Base-by-base conservation (phyloP, 2,888 invertebrate species). In the Zaprionus lineosus region DNA sequence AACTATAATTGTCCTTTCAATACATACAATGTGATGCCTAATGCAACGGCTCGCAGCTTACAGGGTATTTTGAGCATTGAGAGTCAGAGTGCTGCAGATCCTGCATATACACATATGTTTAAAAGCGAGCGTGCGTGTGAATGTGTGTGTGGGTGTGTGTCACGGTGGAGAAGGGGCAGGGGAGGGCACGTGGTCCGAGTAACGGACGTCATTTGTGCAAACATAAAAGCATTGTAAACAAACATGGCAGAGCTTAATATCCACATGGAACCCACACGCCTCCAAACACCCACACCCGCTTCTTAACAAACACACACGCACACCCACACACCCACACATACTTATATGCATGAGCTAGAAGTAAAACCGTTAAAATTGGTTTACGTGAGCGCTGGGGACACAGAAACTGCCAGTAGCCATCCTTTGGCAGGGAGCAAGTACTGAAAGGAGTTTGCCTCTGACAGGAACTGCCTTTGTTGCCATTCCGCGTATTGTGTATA, bases 151-250 rank as follows among this genome's bases (percentile, higher is more conserved):
- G 12, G 16, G 3, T n/a, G 21, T 6, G 12, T 6, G 11, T 6
- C 6, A 21, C 21, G 8, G 28, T 9, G 9, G 16, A 16, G 36
- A 8, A 21, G 31, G 21, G 1, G n/a, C 18, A 40, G 36, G 40
- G 28, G 39, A 34, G 29, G 40, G 48, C 47, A 48, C 70, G 50
- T 57, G 48, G 69, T 69, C 74, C 74, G 39, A 74, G 70, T 16
- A 41, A 40, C 74, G 58, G 61, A 67, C 73, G 73, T 62, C 67
- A 84, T 86, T 86, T 81, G 85, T 70, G 81, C 85, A 81, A 86
- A 81, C 83, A 81, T 74, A 84, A 84, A 86, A 86, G 82, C 86
- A 81, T 77, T 81, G 85, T 81, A 86, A 81, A 86, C 86, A 81
- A 81, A 86, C 85, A 84, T 78, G 74, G 65, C 66, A 61, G 57